Percentiles rank a stretch among this genome's conserved stretches.
Evolutionary conservation across 1,140 invertebrate genomes (phyloP).

Genomic region (Lepidurus apus): DNA sequence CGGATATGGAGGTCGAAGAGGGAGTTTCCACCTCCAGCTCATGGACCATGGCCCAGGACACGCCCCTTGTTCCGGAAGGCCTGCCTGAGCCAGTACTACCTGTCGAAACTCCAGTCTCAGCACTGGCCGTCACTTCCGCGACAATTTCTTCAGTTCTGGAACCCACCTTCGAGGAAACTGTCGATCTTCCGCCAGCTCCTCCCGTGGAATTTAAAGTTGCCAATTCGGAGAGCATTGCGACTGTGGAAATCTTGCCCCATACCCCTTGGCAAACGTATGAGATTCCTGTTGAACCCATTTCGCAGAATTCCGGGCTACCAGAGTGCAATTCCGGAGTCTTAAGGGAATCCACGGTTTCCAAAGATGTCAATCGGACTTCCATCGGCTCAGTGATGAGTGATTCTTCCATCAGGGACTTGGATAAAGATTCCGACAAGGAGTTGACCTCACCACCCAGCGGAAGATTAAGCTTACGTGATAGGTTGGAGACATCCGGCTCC

Average conservation of each 20-base stretch:
- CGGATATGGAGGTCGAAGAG: slow-evolving; percentile 30
- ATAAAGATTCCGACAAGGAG: slow-evolving; percentile 12
- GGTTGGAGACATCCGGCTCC: slow-evolving; percentile 24
- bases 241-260: not conserved
- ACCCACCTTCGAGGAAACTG: not conserved
- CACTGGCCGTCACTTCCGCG: not conserved
- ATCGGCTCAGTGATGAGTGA: slow-evolving; percentile 27
- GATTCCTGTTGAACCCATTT: not conserved
- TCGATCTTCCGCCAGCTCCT: not conserved
- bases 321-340: not conserved
- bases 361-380: slow-evolving; percentile 21
- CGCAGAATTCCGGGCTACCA: not conserved
- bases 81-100: not conserved
- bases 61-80: not conserved
- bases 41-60: slow-evolving; percentile 24
- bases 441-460: not conserved
- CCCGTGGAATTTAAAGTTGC: not conserved
- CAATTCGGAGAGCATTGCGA: not conserved
- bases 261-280: not conserved
- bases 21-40: slow-evolving; percentile 8
- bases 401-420: slow-evolving; percentile 15
- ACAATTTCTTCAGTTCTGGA: not conserved
- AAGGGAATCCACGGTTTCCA: not conserved
- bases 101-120: not conserved
- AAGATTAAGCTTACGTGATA: not conserved